Evolutionary conservation across 2,113 vertebrate species (phyloP).

Genomic region (Tichodroma muraria): DNA sequence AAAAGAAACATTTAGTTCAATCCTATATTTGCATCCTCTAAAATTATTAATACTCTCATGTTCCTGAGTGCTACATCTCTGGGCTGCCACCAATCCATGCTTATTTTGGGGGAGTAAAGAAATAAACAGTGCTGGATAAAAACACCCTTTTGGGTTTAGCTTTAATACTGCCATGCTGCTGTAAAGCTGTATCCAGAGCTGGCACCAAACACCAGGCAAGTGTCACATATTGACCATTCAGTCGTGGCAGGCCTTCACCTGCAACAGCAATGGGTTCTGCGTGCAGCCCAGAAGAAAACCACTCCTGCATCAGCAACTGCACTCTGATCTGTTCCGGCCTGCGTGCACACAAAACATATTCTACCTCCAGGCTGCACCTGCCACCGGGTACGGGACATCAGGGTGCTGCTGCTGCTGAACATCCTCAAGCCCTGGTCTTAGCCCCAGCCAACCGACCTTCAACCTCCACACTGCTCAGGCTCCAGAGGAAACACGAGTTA

Average conservation of each 20-base stretch:
- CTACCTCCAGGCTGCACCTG: not conserved
- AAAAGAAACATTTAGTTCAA: not conserved
- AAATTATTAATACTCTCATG: not conserved
- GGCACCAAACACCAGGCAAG: not conserved
- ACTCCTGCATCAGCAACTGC: not conserved
- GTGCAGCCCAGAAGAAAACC: not conserved
- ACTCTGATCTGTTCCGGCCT: not conserved
- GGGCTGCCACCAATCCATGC: not conserved
- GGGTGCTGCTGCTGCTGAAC: not conserved
- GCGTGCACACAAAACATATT: accelerated
- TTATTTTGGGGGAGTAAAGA: not conserved
- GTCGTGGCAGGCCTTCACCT: not conserved
- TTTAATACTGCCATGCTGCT: not conserved
- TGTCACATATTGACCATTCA: not conserved
- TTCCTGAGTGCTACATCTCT: not conserved
- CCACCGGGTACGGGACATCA: not conserved
- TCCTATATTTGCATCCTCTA: not conserved
- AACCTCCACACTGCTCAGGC: not conserved
- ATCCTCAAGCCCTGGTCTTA: not conserved
- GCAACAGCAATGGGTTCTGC: accelerated
- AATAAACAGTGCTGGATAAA: not conserved
- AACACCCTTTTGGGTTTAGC: not conserved
- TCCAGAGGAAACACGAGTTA: not conserved
- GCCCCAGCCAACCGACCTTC: no score
- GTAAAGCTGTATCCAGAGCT: not conserved